A percentile compares a stretch with the other conserved stretches of the same genome.
These are phyloP conservation scores for Asarcornis scutulata DNA, from an alignment of 2,113 vertebrate species.

Conservation along the genomic window DNA sequence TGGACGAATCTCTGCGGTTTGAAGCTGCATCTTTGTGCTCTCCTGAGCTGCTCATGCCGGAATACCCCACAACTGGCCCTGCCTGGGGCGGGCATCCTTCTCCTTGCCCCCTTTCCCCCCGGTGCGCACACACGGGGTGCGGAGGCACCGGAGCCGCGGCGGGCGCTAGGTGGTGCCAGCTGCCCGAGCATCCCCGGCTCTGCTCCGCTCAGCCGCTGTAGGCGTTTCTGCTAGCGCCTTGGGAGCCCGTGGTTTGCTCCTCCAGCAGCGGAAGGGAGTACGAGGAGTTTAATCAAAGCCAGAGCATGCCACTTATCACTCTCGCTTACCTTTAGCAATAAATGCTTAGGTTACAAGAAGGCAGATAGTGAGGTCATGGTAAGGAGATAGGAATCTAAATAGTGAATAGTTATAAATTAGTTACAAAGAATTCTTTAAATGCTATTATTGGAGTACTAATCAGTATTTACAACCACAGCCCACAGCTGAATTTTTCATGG, in stretches of 20 bases:
- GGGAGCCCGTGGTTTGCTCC: rapidly evolving
- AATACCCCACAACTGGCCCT: rapidly evolving
- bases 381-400: background rate
- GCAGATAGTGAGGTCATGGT: rapidly evolving
- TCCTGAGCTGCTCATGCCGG: rapidly evolving
- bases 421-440: no score
- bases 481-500: background rate
- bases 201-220: background rate
- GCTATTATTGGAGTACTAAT: background rate
- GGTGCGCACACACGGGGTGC: no score
- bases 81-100: no score
- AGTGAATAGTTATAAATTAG: no score
- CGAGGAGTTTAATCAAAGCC: background rate
- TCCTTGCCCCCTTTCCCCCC: no score
- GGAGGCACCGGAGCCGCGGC: background rate
- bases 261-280: background rate
- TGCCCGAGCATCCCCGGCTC: background rate
- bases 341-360: rapidly evolving
- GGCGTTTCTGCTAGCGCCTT: background rate
- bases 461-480: background rate
- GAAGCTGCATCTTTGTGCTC: no score
- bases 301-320: background rate
- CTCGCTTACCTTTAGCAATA: no score
- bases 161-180: constrained; percentile 44
- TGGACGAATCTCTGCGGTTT: rapidly evolving